phyloP scores from a whole-genome alignment of 2,797 vertebrate species.

The Distichodus sexfasciatus region DNA sequence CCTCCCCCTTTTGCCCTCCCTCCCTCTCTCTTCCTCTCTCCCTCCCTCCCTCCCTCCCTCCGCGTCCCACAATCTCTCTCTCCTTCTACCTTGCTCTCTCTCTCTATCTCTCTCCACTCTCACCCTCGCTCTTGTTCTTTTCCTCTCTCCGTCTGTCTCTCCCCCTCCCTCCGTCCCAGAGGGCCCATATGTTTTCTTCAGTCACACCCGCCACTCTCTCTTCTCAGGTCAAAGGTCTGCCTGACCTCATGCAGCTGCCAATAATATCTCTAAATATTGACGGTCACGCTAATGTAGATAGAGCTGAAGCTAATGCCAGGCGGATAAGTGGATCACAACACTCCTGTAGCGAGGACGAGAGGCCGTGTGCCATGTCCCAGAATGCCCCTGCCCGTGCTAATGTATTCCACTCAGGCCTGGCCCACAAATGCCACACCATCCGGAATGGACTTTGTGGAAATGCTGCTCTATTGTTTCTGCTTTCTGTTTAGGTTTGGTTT shows the following conservation, averaged over 20 bases:
- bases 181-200: conserved; percentile 54
- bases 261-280: conserved; percentile 37
- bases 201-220: conserved; percentile 31
- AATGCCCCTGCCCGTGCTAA: too few relatives aligned
- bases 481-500: conserved; percentile 27
- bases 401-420: conserved; percentile 22
- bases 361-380: too few relatives aligned
- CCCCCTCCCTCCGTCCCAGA: neutral
- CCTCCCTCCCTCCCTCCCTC: neutral
- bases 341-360: neutral
- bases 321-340: too few relatives aligned
- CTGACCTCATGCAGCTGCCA: conserved; percentile 24
- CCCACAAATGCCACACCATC: neutral
- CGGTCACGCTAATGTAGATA: conserved; percentile 36
- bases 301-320: too few relatives aligned
- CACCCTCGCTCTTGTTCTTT: neutral
- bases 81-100: conserved; percentile 3
- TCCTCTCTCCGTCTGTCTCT: neutral
- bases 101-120: neutral
- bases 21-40: neutral
- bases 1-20: neutral
- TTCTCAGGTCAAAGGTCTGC: conserved; percentile 47
- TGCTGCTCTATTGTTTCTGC: conserved; percentile 21
- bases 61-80: neutral
- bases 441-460: conserved; percentile 24